Evolutionary conservation across 2,888 invertebrate genomes (phyloP).

Genomic region (Habroteleia sp.): DNA sequence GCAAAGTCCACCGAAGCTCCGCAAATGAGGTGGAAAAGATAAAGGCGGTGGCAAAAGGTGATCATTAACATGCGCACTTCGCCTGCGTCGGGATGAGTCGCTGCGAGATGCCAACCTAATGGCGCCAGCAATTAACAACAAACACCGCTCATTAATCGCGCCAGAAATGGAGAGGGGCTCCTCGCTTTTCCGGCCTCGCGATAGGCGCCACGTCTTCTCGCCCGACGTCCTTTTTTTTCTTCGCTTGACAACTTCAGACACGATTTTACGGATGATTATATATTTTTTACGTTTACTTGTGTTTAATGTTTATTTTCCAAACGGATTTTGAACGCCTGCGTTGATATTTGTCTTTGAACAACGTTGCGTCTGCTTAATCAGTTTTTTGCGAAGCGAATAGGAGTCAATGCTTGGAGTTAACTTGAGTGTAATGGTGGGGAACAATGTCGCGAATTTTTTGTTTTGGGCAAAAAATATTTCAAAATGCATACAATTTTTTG

Average conservation of each 20-base stretch:
- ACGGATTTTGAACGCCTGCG: too few species aligned
- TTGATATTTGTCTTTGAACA: too few species aligned
- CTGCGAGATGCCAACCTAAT: conserved; percentile 79
- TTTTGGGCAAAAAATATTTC: too few species aligned
- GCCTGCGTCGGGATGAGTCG: conserved; percentile 71
- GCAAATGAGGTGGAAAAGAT: conserved; percentile 82
- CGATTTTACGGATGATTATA: conserved; percentile 5
- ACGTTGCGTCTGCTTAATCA: too few species aligned
- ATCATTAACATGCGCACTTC: conserved; percentile 80
- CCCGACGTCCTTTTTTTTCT: conserved; percentile 13
- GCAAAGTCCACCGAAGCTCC: conserved; percentile 65
- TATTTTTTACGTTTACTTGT: conserved; percentile 1
- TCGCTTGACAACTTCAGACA: conserved; percentile 11
- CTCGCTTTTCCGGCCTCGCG: conserved; percentile 60
- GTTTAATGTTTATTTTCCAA: conserved; percentile 1
- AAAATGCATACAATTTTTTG: too few species aligned
- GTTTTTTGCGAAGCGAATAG: too few species aligned
- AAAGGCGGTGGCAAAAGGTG: conserved; percentile 77
- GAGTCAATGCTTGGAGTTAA: too few species aligned
- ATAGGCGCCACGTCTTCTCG: conserved; percentile 29
- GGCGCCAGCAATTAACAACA: conserved; percentile 81
- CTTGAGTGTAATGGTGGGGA: too few species aligned
- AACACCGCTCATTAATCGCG: conserved; percentile 81
- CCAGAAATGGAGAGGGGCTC: conserved; percentile 65
- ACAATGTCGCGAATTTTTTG: too few species aligned